Evolutionary conservation across 1,140 invertebrate genomes (phyloP).

Genomic region (Drosophila ficusphila): DNA sequence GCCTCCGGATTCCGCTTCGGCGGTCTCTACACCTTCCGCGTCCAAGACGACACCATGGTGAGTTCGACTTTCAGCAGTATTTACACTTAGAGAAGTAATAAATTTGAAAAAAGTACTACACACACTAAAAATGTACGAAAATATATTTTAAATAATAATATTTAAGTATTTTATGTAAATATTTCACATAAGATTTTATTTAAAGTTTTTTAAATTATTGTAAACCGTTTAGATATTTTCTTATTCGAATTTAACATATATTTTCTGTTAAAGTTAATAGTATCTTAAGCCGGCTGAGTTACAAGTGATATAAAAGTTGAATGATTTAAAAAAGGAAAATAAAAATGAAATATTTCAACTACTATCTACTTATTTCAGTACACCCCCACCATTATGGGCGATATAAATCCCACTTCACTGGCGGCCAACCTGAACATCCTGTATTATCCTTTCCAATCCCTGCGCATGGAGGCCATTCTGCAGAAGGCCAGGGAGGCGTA

Average conservation of each 20-base stretch:
- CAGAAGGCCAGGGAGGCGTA: constrained; percentile 47
- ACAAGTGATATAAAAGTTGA: too few relatives aligned
- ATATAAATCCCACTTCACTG: constrained; percentile 76
- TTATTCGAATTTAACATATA: too few relatives aligned
- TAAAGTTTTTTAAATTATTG: too few relatives aligned
- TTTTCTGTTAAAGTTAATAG: too few relatives aligned
- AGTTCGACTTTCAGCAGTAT: neutral
- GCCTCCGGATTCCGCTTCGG: constrained; percentile 78
- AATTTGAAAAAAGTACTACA: too few relatives aligned
- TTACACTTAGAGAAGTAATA: too few relatives aligned
- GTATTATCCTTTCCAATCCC: constrained; percentile 67
- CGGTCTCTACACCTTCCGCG: constrained; percentile 70
- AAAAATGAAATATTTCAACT: too few relatives aligned
- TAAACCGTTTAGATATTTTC: neutral
- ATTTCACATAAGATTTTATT: too few relatives aligned
- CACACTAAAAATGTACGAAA: too few relatives aligned
- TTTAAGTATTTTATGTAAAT: neutral
- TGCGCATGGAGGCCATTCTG: constrained; percentile 71
- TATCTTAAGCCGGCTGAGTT: too few relatives aligned
- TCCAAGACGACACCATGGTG: constrained; percentile 71
- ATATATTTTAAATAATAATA: neutral
- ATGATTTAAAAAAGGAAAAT: too few relatives aligned
- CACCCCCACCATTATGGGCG: constrained; percentile 74
- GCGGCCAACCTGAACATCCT: constrained; percentile 74
- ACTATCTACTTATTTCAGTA: too few relatives aligned